Evolutionary conservation across 2,888 invertebrate genomes (phyloP).

Genomic region (Hylaea fasciaria): DNA sequence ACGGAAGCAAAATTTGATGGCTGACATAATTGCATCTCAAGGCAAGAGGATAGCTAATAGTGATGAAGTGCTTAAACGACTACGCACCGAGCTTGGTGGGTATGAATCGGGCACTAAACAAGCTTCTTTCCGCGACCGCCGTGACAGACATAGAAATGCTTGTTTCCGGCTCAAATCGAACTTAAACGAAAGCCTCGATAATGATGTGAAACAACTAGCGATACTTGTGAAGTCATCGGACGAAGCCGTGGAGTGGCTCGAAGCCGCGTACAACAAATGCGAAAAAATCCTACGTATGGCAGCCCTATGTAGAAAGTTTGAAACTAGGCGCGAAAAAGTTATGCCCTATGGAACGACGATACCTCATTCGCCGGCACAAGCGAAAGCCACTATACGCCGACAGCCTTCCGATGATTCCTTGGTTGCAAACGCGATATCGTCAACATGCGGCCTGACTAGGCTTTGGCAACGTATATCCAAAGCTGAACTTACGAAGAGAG

Average conservation of each 20-base stretch:
- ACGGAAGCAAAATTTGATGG: constrained; percentile 74
- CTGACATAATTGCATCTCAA: constrained; percentile 76
- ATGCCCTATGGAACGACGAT: constrained; percentile 64
- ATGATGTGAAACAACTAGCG: constrained; percentile 62
- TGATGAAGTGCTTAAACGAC: constrained; percentile 65
- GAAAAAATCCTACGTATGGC: constrained; percentile 80
- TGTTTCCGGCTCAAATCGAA: constrained; percentile 63
- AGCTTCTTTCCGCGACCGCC: constrained; percentile 73
- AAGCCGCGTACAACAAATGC: constrained; percentile 72
- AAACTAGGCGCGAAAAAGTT: constrained; percentile 82
- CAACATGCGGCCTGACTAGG: constrained; percentile 68
- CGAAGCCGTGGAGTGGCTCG: constrained; percentile 69
- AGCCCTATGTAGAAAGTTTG: constrained; percentile 83
- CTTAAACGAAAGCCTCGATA: constrained; percentile 59
- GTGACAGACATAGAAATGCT: constrained; percentile 69
- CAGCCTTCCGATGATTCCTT: constrained; percentile 65
- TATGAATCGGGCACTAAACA: constrained; percentile 79
- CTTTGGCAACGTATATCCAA: constrained; percentile 76
- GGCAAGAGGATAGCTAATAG: constrained; percentile 73
- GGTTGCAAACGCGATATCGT: constrained; percentile 62
- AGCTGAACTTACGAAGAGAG: constrained; percentile 70
- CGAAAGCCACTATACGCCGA: constrained; percentile 53
- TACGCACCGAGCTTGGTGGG: constrained; percentile 68
- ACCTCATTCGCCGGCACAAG: constrained; percentile 59
- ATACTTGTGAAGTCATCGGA: constrained; percentile 70